A percentile compares a stretch with the other conserved stretches of the same genome.
Evolutionary conservation across 1,140 invertebrate genomes (phyloP).

Genomic region (Palaemon carinicauda): DNA sequence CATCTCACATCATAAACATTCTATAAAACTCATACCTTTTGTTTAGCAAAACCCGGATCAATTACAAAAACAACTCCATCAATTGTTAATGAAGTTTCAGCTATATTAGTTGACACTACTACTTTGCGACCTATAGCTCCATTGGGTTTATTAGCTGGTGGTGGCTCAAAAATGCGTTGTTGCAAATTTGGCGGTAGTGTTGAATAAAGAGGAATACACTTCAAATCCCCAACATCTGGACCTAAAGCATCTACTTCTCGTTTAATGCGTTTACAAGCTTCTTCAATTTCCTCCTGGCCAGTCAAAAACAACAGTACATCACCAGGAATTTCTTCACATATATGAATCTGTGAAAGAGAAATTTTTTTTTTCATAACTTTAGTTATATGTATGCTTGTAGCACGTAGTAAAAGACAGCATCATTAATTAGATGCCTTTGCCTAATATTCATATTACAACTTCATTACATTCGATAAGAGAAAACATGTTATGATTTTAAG

Average conservation of each 20-base stretch:
- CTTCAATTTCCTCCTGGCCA: conserved; percentile 98
- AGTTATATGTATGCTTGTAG: too few species aligned
- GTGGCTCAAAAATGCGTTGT: conserved; percentile 96
- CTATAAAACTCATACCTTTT: conserved; percentile 76
- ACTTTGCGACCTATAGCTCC: conserved; percentile 95
- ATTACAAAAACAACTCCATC: conserved; percentile 99
- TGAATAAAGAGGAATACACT: conserved; percentile 98
- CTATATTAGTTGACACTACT: conserved; percentile 99
- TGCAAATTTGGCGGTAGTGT: conserved; percentile 97
- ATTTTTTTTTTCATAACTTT: not conserved
- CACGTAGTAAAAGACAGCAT: not conserved
- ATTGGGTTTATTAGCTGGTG: conserved; percentile 90
- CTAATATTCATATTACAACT: not conserved
- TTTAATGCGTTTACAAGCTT: conserved; percentile 98
- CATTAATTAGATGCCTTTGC: not conserved
- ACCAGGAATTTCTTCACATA: conserved; percentile 95
- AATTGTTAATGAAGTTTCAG: conserved; percentile 98
- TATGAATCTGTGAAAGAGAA: conserved; percentile 78
- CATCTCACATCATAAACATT: not conserved
- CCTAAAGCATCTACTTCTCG: conserved; percentile 96
- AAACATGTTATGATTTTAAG: not conserved
- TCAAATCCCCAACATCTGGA: conserved; percentile 94
- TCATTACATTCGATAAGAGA: not conserved
- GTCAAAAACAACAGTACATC: conserved; percentile 97
- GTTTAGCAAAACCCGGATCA: conserved; percentile 99